Evolutionary conservation across 2,888 invertebrate species (phyloP), one percentile per base, ranked within the genome.

Genomic region (Caenorhabditis plicata): DNA sequence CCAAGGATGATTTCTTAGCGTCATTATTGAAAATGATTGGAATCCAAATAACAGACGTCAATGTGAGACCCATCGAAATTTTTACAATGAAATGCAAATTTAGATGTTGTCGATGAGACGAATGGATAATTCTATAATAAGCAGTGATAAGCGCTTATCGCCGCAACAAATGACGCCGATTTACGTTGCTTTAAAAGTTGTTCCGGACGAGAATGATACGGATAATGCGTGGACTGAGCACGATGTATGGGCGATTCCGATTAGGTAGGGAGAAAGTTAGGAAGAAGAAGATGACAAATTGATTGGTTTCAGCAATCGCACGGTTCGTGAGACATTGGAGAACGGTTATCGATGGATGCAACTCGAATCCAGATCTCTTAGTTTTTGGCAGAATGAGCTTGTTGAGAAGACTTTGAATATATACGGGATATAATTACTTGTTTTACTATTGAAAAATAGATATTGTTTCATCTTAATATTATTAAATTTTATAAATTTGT

Each of bases 221-320:
- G 79, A 79, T 51, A 77, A 79, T 47, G 78, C 79, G 8, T 79
- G 79, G 79, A 68, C 74, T 5, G 77, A 78, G 40, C 58, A 69
- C 33, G 74, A 75, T 46, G 67, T 68, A 2, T 78, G 74, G 74
- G 68, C 65, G 7, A 46, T 72, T 38, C 48, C 56, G 2, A 42
- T 73, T 31, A 44, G 71, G 29, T 54, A 61, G 9, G 46, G 61
- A 36, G 9, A 49, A 13, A 52, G 55, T 45, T 13, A 47, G 20
- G n/a, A n/a, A n/a, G n/a, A n/a, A n/a, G n/a, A n/a, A n/a, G n/a
- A n/a, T n/a, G 17, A 9, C 9, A 36, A 36, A 9, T 9, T 11
- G 8, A 36, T 15, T 15, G 8, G 8, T 13, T 36, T 36, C 15
- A n/a, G n/a, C 9, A 29, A n/a, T n/a, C n/a, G n/a, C n/a, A n/a